Evolutionary conservation across 2,113 vertebrate species (phyloP), one percentile per base, ranked within the genome.

Genomic region (Malurus elegans): DNA sequence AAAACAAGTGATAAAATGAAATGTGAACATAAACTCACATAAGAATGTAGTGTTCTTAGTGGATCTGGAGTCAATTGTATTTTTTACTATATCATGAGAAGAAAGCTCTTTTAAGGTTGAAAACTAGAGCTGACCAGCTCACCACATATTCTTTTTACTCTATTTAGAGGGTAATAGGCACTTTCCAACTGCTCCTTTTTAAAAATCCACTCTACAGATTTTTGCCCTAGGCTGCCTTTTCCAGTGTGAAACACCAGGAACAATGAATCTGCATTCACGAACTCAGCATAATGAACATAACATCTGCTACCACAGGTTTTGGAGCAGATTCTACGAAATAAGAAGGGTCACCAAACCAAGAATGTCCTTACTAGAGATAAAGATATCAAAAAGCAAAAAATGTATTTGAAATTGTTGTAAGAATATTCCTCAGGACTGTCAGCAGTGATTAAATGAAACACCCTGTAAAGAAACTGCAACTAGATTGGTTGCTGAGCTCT

Each of bases 271-370:
- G 38, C 11, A 48, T 40, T 73, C 17, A 45, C n/a, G 0, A 81
- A 50, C 18, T 24, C 32, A 44, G 28, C 0, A 0, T 18, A 40
- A 65, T 14, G 16, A 60, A 47, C 7, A 6, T 44, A 18, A 28
- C 1, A 9, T 18, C 4, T 45, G 9, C 13, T 54, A 11, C 15
- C 4, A 40, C 4, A 26, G 25, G 47, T 20, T 71, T 85, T 79
- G 44, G 14, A 72, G 34, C 48, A 71, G 36, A 47, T 21, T 8
- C 14, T 53, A 12, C 32, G 10, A 57, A 71, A 64, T 6, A 60
- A 53, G 12, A 70, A 56, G 9, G 81, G 45, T 20, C 23, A 19
- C 7, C 25, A 71, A 53, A 56, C 6, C 4, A 69, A 60, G 9
- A 75, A 47, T 10, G 31, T 5, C 19, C 81, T 79, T 34, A 25